phyloP scores from a whole-genome alignment of 2,888 invertebrate species.

The Ganaspis brasiliensis region DNA sequence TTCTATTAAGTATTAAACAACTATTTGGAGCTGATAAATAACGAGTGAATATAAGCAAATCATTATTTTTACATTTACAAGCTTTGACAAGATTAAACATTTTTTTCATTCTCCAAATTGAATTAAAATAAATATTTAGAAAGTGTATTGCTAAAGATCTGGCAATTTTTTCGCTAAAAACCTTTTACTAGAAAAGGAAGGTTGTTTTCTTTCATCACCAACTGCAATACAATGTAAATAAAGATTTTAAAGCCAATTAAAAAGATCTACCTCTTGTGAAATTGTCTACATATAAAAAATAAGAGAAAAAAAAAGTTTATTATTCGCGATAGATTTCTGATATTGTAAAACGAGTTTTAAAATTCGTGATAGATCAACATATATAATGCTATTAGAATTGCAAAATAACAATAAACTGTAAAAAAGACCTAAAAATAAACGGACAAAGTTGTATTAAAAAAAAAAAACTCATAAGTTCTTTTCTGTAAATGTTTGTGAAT shows the following conservation, averaged over 20 bases:
- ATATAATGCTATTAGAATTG: background rate
- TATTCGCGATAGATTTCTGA: background rate
- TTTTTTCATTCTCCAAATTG: background rate
- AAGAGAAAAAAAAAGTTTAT: background rate
- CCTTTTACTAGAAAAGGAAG: constrained; percentile 10
- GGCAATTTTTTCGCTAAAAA: constrained; percentile 2
- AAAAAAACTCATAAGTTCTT: background rate
- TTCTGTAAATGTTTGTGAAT: too few species aligned
- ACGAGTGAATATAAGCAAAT: too few species aligned
- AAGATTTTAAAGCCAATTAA: constrained; percentile 12
- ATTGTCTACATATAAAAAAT: background rate
- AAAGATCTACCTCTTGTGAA: constrained; percentile 7
- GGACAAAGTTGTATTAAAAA: background rate
- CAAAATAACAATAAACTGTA: background rate
- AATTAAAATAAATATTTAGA: constrained; percentile 6
- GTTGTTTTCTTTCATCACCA: constrained; percentile 15
- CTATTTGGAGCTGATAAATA: too few species aligned
- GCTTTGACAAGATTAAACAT: background rate
- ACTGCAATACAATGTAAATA: constrained; percentile 17
- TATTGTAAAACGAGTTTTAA: background rate
- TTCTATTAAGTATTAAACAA: too few species aligned
- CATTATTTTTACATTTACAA: too few species aligned
- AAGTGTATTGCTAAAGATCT: background rate
- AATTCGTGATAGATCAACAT: background rate
- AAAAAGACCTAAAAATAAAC: too few species aligned